Evolutionary conservation across 2,113 vertebrate genomes (phyloP).

Genomic region (Hydropotes inermis): DNA sequence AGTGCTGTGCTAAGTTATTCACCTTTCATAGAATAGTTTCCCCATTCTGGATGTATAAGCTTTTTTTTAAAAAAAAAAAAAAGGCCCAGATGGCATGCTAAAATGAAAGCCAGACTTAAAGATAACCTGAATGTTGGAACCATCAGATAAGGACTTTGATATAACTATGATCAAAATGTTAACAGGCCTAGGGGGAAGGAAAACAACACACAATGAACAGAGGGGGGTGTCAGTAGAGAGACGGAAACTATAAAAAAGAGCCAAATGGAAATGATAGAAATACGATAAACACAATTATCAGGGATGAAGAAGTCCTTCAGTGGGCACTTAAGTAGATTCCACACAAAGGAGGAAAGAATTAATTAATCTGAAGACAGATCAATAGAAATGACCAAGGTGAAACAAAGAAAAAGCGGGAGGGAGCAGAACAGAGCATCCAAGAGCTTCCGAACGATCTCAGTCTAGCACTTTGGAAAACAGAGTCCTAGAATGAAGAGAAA

Average conservation of each 20-base stretch:
- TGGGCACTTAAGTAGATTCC: not conserved
- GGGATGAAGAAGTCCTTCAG: not conserved
- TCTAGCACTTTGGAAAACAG: not conserved
- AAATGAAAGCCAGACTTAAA: not conserved
- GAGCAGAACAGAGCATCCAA: not conserved
- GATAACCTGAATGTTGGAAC: not conserved
- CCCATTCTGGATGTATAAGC: not conserved
- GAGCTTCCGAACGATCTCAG: not conserved
- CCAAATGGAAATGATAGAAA: not conserved
- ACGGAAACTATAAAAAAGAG: not conserved
- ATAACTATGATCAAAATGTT: not conserved
- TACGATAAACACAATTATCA: not conserved
- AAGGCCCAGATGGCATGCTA: not conserved
- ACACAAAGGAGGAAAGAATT: not conserved
- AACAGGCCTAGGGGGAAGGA: not conserved
- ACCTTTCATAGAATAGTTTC: not conserved
- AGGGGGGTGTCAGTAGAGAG: not conserved
- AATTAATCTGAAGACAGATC: not conserved
- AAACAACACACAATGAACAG: not conserved
- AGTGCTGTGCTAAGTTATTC: not conserved
- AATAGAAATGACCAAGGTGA: not conserved
- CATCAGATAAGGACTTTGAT: not conserved
- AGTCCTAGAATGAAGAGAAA: not conserved
- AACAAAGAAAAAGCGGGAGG: not conserved
- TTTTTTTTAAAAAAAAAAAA: not conserved